A percentile compares a stretch with the other conserved stretches of the same genome.
Evolutionary conservation across 2,797 vertebrate genomes (phyloP).

Genomic region (Peromyscus eremicus): DNA sequence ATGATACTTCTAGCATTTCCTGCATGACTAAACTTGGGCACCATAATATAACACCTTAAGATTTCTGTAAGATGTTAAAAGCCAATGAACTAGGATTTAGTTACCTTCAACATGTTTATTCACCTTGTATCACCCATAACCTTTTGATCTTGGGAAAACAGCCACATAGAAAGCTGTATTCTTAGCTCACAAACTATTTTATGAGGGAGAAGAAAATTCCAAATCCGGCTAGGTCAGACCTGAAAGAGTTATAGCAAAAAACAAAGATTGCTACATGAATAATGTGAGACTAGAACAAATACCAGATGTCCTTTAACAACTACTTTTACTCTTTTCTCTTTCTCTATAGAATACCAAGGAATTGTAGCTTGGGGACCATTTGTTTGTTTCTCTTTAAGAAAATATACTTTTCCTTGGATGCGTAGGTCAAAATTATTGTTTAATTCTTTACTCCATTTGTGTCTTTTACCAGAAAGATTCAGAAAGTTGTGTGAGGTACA

Average conservation of each 20-base stretch:
- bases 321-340: constrained; percentile 42
- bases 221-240: not conserved
- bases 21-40: not conserved
- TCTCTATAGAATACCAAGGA: constrained; percentile 1
- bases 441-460: constrained; percentile 39
- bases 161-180: not conserved
- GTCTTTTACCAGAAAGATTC: constrained; percentile 9
- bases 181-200: constrained; percentile 3
- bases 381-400: not conserved
- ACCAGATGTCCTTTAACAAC: not conserved
- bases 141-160: not conserved
- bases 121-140: not conserved
- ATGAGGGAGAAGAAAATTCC: not conserved
- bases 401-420: constrained; percentile 1
- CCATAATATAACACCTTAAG: not conserved
- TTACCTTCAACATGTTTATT: constrained; percentile 21
- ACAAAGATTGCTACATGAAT: not conserved
- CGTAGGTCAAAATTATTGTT: constrained; percentile 38
- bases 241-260: constrained; percentile 23
- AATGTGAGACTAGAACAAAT: constrained; percentile 56
- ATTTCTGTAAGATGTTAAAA: constrained; percentile 36
- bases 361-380: not conserved
- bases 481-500: constrained; percentile 16
- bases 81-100: not conserved
- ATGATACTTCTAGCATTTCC: not conserved